Percentiles rank a stretch among this genome's conserved stretches.
These are phyloP conservation scores for Lasiurus cinereus DNA, from an alignment of 2,113 vertebrate genomes.

Conservation along the genomic window DNA sequence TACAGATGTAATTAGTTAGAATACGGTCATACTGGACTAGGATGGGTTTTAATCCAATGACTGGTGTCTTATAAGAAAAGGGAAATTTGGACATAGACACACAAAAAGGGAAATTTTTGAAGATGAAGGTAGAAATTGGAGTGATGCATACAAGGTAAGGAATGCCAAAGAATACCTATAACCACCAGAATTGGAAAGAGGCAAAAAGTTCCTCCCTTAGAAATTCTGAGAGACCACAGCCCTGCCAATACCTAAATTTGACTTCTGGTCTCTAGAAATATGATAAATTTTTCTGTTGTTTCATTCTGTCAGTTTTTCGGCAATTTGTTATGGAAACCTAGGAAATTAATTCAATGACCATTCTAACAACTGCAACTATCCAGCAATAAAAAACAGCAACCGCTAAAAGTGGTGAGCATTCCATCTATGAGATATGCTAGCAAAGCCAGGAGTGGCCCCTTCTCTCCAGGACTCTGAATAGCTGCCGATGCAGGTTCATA, in stretches of 20 bases:
- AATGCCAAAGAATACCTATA: not conserved
- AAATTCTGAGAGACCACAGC: not conserved
- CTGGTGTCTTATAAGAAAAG: not conserved
- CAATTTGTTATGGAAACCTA: not conserved
- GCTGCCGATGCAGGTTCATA: not conserved
- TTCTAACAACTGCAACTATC: not conserved
- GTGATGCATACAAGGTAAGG: not conserved
- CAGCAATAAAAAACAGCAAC: rapidly evolving
- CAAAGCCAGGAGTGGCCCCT: not conserved
- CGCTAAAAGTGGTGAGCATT: not conserved
- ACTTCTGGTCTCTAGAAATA: not conserved
- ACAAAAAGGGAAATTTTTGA: not conserved
- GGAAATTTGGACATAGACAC: not conserved
- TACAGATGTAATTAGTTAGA: not conserved
- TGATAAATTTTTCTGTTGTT: not conserved
- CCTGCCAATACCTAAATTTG: not conserved
- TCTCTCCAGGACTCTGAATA: not conserved
- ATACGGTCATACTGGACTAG: not conserved
- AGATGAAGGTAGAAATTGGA: not conserved
- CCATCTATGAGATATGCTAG: not conserved
- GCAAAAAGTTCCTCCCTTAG: not conserved
- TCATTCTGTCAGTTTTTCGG: not conserved
- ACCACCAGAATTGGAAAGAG: not conserved
- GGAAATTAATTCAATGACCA: not conserved
- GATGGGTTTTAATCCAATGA: not conserved